phyloP scores from a whole-genome alignment of 2,113 vertebrate genomes.

The Psittacus erithacus region DNA sequence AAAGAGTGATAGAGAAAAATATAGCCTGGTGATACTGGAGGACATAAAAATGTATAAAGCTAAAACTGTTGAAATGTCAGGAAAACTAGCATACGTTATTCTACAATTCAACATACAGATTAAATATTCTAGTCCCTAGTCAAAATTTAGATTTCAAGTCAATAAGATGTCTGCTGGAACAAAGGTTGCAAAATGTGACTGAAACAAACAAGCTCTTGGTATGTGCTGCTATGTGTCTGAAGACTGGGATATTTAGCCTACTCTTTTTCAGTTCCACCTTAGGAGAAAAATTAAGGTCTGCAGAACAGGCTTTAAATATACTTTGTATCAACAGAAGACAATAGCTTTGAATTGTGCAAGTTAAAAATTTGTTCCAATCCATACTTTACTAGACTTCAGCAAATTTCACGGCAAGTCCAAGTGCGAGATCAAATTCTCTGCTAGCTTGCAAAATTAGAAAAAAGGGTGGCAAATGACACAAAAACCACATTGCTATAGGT shows the following conservation, averaged over 20 bases:
- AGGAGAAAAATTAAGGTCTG: background rate
- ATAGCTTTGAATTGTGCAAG: background rate
- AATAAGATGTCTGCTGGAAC: background rate
- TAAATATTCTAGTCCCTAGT: background rate
- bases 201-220: background rate
- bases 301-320: background rate
- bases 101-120: background rate
- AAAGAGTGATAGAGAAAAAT: slow-evolving; percentile 24
- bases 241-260: background rate
- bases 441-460: background rate
- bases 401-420: background rate
- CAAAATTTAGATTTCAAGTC: slow-evolving; percentile 2
- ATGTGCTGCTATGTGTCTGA: background rate
- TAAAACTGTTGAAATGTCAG: background rate
- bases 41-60: background rate
- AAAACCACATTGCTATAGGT: background rate
- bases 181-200: background rate
- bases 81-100: background rate
- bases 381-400: background rate
- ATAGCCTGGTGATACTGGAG: background rate
- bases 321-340: background rate
- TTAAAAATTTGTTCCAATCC: background rate
- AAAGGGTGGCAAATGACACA: background rate
- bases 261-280: background rate
- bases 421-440: background rate